Conservation (phyloP, 2,797 vertebrate genomes). For the Alectoris magna region DNA sequence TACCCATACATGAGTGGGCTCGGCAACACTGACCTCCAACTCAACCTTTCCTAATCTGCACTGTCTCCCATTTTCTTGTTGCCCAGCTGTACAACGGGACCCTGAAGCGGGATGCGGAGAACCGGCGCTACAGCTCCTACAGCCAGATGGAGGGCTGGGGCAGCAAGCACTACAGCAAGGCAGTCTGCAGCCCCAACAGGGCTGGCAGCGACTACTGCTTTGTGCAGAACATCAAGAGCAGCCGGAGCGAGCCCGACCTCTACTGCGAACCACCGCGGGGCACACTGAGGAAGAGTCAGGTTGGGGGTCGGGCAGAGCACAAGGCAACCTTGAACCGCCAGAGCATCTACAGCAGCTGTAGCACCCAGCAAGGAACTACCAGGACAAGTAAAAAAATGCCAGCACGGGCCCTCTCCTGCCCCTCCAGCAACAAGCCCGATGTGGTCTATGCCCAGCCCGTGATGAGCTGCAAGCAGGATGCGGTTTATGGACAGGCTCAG, state of each 20-base stretch:
- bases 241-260: slow-evolving; percentile 83
- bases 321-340: slow-evolving; percentile 77
- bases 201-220: slow-evolving; percentile 81
- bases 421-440: slow-evolving; percentile 76
- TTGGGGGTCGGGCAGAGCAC: slow-evolving; percentile 57
- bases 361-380: slow-evolving; percentile 73
- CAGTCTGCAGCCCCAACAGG: slow-evolving; percentile 58
- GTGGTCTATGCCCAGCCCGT: slow-evolving; percentile 72
- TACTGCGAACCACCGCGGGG: slow-evolving; percentile 76
- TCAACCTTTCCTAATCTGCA: neutral
- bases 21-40: accelerated
- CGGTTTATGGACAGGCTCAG: slow-evolving; percentile 71
- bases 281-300: slow-evolving; percentile 76
- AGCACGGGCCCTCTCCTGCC: slow-evolving; percentile 72
- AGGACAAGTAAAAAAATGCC: slow-evolving; percentile 75
- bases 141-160: slow-evolving; percentile 85
- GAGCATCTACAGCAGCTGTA: slow-evolving; percentile 82
- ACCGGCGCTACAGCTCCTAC: slow-evolving; percentile 82
- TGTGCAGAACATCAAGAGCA: slow-evolving; percentile 83
- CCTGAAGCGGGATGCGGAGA: slow-evolving; percentile 79
- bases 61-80: neutral
- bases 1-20: accelerated
- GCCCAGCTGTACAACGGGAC: slow-evolving; percentile 82
- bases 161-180: slow-evolving; percentile 64
- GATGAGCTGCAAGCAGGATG: slow-evolving; percentile 78